Base-by-base conservation (phyloP, 2,113 vertebrate species). In the Hucho hucho region DNA sequence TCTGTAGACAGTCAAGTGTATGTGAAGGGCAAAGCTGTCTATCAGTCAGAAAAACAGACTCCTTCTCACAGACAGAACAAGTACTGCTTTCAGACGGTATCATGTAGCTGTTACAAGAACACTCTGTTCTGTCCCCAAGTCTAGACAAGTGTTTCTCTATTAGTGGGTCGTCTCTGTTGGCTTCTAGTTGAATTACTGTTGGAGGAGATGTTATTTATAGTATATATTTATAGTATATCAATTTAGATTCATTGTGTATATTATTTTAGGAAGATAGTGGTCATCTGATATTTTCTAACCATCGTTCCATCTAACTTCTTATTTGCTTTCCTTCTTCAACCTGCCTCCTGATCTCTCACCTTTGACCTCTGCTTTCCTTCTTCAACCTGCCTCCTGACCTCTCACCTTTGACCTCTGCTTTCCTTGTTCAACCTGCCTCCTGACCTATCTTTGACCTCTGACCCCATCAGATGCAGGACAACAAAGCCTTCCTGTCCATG, bases 401-500 rank as follows among this genome's bases (percentile, higher is more conserved):
- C 32, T 37, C 32, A 37, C 6, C 32, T 37, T 7, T 7, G 32
- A 37, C 32, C 32, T 37, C 32, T 37, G 6, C 32, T 37, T 4
- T 56, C 49, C 49, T 56, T 56, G 4, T 49, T 18, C 47, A 11
- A 28, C 25, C 22, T 26, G 4, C 56, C 22, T 61, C n/a, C 6
- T 73, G 20, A 65, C 24, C 26, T 2, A 28, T 28, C 26, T 46
- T 46, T 73, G 2, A 5, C 12, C 67, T 49, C 43, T 24, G 6
- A 47, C 79, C 53, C 25, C 78, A 88, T 79, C 90, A 99, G 97
- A 95, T 97, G 88, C 96, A 98, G 83, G 97, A 98, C 91, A 97
- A 98, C 82, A 99, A 98, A 86, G 90, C 93, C 0, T 97, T 98
- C 91, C 81, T 98, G 78, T 91, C 94, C n/a, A 99, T 99, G 97